Base-by-base conservation (phyloP, 2,888 invertebrate genomes). In the Carcina quercana region DNA sequence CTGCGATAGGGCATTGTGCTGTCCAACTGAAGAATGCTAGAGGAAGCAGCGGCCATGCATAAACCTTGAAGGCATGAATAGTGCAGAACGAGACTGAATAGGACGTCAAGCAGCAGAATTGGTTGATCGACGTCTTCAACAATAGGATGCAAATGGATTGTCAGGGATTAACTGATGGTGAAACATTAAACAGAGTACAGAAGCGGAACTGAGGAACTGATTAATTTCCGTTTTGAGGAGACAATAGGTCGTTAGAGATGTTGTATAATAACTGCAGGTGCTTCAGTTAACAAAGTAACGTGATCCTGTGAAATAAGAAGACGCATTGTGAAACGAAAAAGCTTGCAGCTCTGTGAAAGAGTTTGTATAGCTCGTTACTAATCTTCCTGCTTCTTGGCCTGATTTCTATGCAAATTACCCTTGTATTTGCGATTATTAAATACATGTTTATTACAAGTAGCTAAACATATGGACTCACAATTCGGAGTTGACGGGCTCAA, bases 11-110 rank as follows among this genome's bases (percentile, higher is more conserved):
- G 50, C 67, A 78, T 82, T 82, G 79, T 82, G 62, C 69, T 80
- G 80, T 80, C 80, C 57, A 46, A 44, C 50, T 61, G 57, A 66
- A 71, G 69, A 69, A 68, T 71, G 61, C 60, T 59, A 47, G 59
- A 68, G 71, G 80, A 72, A 78, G 63, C 69, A 50, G 56, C 59
- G 72, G 64, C 64, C 71, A 58, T 63, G 63, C 44, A 56, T 70
- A 58, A 66, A 59, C 78, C 79, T 78, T 78, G 79, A 75, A 65
- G 67, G 59, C 62, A 45, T 65, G 67, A 70, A 65, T 65, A 59
- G 57, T 53, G 55, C n/a, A n/a, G n/a, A n/a, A n/a, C n/a, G n/a
- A n/a, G n/a, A n/a, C 2, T n/a, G 17, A 20, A 20, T 8, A 20
- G 20, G 1, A 20, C 8, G 20, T 20, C 3, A 3, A 20, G 20